These are phyloP conservation scores for Mionectes macconnelli DNA, from an alignment of 2,113 vertebrate species.

Conservation along the genomic window DNA sequence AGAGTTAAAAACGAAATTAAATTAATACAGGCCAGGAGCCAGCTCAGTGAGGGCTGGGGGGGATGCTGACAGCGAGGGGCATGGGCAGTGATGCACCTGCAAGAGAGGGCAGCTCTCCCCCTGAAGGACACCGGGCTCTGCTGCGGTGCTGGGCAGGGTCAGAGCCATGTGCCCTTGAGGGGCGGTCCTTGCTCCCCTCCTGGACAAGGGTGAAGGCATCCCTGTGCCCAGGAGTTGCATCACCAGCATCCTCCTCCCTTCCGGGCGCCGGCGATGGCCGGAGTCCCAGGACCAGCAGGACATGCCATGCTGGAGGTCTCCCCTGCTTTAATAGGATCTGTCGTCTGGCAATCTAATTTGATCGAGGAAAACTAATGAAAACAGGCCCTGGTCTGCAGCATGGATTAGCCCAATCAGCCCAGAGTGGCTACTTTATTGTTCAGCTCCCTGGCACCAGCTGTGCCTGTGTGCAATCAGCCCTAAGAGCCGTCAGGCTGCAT, in stretches of 20 bases:
- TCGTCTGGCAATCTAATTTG: constrained; percentile 60
- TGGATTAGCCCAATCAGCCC: constrained; percentile 28
- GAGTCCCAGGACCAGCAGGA: not conserved
- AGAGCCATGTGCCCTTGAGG: fast-evolving
- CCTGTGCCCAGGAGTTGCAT: not conserved
- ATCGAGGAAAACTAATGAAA: constrained; percentile 40
- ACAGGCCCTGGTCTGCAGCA: constrained; percentile 26
- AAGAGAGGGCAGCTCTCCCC: not conserved
- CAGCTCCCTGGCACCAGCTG: constrained; percentile 72
- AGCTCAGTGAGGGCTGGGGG: not conserved
- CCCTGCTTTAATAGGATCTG: constrained; percentile 60
- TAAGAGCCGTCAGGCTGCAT: constrained; percentile 38
- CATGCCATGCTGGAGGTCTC: not conserved
- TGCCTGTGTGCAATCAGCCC: constrained; percentile 53
- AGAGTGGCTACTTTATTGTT: constrained; percentile 54
- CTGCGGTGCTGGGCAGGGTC: fast-evolving
- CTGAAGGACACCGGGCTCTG: not conserved
- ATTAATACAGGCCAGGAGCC: not conserved
- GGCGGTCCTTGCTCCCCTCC: not conserved
- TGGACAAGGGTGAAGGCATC: not conserved
- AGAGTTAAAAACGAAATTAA: not conserved
- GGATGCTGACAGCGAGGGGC: not conserved
- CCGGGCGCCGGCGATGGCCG: not conserved
- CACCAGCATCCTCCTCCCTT: not conserved
- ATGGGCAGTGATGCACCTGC: fast-evolving